These are phyloP conservation scores for Seriola aureovittata DNA, from an alignment of 2,113 vertebrate species.

Conservation along the genomic window DNA sequence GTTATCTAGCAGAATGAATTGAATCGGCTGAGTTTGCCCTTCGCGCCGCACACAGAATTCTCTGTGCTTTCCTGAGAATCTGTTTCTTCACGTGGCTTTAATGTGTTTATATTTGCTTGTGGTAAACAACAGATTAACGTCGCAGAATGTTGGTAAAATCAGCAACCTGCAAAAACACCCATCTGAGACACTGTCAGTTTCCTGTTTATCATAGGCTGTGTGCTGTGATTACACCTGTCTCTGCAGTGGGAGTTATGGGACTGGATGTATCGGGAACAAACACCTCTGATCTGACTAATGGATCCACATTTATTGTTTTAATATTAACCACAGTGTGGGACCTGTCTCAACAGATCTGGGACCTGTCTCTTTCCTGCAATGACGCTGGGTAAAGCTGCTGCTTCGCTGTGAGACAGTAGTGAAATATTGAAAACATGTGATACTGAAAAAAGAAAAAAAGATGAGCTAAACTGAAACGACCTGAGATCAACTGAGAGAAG, in stretches of 20 bases:
- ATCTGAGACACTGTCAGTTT: constrained; percentile 20
- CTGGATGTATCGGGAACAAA: neutral
- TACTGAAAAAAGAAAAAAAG: neutral
- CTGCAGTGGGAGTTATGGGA: constrained; percentile 2
- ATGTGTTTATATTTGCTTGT: constrained; percentile 41
- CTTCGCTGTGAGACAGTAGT: neutral
- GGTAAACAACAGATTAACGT: constrained; percentile 65
- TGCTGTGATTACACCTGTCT: neutral
- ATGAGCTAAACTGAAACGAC: no score
- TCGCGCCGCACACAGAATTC: constrained; percentile 38
- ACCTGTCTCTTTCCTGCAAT: no score
- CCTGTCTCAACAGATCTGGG: neutral
- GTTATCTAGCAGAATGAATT: constrained; percentile 69
- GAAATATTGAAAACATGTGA: neutral
- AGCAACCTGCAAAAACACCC: constrained; percentile 4
- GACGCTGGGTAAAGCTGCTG: neutral
- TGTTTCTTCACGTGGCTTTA: constrained; percentile 36
- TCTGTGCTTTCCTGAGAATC: constrained; percentile 31
- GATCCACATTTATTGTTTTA: neutral
- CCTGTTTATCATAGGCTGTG: constrained; percentile 6
- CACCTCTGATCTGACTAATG: neutral
- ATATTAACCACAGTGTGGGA: no score
- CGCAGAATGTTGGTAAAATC: constrained; percentile 15
- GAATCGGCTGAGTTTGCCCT: constrained; percentile 67
- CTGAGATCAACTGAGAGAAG: no score